Percentiles rank a stretch among this genome's conserved stretches.
Evolutionary conservation across 2,888 invertebrate genomes (phyloP).

Genomic region (Parnassius mnemosyne): DNA sequence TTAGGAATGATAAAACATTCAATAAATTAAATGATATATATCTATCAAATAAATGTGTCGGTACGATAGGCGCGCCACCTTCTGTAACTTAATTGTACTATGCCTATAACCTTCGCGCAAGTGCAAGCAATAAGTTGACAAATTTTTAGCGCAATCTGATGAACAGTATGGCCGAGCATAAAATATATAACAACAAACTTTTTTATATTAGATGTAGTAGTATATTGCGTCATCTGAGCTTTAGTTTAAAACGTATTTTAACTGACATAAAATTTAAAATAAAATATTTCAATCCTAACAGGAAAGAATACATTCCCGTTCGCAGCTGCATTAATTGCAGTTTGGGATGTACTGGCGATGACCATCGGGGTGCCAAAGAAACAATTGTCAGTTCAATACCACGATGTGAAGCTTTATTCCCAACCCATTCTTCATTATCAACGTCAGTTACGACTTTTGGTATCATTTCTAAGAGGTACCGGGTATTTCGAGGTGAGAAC

Average conservation of each 20-base stretch:
- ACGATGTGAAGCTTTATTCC: slow-evolving; percentile 80
- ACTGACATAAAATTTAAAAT: not conserved
- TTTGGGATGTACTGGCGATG: slow-evolving; percentile 86
- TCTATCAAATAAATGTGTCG: no score
- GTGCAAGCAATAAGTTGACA: no score
- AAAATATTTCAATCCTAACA: slow-evolving; percentile 30
- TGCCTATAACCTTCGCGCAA: no score
- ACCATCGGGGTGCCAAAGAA: slow-evolving; percentile 79
- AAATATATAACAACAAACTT: no score
- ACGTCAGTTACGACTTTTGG: slow-evolving; percentile 71
- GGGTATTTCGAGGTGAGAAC: slow-evolving; percentile 82
- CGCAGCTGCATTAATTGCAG: slow-evolving; percentile 84
- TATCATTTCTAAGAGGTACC: slow-evolving; percentile 82
- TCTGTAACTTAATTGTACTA: no score
- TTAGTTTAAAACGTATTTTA: slow-evolving; percentile 7
- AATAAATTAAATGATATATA: no score
- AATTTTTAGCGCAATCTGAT: no score
- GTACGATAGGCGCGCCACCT: no score
- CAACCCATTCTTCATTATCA: slow-evolving; percentile 81
- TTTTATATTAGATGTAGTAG: no score
- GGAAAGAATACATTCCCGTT: slow-evolving; percentile 87
- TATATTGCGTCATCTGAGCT: not conserved
- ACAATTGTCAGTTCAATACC: slow-evolving; percentile 85
- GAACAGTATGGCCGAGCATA: no score
- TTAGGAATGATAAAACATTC: no score